Percentiles rank a stretch among this genome's conserved stretches.
phyloP scores from a whole-genome alignment of 2,797 vertebrate species.

The Chaunax sp. region DNA sequence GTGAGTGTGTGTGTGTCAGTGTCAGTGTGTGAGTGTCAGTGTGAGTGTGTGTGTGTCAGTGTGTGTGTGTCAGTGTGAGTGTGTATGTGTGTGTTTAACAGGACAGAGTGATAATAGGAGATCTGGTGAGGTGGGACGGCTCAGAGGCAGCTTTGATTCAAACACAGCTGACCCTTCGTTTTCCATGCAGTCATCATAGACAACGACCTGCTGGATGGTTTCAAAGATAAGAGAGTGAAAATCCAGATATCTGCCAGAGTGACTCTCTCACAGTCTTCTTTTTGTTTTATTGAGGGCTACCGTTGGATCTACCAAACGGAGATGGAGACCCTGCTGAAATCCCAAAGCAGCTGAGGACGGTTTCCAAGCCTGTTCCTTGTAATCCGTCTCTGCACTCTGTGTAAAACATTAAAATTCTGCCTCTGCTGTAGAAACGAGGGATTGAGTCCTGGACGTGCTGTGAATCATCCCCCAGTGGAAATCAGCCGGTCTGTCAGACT shows the following conservation, averaged over 20 bases:
- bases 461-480: constrained; percentile 51
- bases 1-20: no score
- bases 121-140: constrained; percentile 18
- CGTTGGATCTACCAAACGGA: no score
- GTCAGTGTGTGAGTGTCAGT: no score
- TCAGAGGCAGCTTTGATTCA: neutral
- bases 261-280: constrained; percentile 56
- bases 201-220: constrained; percentile 25
- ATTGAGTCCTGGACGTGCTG: constrained; percentile 40
- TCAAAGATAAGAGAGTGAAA: constrained; percentile 24
- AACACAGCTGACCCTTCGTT: constrained; percentile 40
- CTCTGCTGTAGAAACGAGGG: constrained; percentile 1
- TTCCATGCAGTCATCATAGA: constrained; percentile 30
- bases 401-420: constrained; percentile 54
- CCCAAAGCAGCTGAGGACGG: constrained; percentile 54
- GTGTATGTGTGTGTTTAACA: no score
- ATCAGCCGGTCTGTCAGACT: constrained; percentile 17
- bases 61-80: neutral
- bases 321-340: constrained; percentile 71
- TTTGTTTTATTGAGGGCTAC: no score
- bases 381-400: constrained; percentile 39
- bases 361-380: constrained; percentile 50
- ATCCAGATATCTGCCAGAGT: constrained; percentile 17
- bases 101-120: constrained; percentile 26
- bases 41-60: no score